Conservation (phyloP, 2,797 vertebrate species). For the Sciaenops ocellatus region DNA sequence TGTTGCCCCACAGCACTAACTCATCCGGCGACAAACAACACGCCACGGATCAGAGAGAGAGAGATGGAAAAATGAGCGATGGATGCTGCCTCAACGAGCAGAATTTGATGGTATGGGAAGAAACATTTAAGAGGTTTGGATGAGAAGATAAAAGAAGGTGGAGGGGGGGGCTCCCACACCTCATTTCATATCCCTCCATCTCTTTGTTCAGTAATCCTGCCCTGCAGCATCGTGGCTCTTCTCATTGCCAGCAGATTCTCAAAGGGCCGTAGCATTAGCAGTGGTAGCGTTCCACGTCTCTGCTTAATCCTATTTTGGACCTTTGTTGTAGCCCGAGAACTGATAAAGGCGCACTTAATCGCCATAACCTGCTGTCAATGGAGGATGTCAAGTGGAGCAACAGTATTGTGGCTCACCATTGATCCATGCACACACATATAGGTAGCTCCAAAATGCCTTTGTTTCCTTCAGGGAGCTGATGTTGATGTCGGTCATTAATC, state of each 20-base stretch:
- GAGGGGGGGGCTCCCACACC: constrained; percentile 44
- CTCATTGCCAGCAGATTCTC: constrained; percentile 70
- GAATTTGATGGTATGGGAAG: constrained; percentile 37
- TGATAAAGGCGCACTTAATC: constrained; percentile 71
- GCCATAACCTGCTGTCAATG: constrained; percentile 58
- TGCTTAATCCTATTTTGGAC: constrained; percentile 74
- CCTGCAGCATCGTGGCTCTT: constrained; percentile 63
- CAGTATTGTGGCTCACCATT: constrained; percentile 29
- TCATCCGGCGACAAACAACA: constrained; percentile 47
- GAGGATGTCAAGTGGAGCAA: constrained; percentile 42
- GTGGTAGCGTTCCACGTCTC: constrained; percentile 67
- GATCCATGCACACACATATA: constrained; percentile 23
- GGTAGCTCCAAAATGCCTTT: constrained; percentile 24
- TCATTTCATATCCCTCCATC: constrained; percentile 70
- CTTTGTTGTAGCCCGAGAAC: constrained; percentile 67
- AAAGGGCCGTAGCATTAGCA: constrained; percentile 70
- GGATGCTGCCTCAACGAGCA: constrained; percentile 21
- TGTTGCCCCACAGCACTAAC: constrained; percentile 37
- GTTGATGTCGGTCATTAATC: constrained; percentile 56
- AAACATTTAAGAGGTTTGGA: constrained; percentile 51
- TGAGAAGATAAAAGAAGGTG: constrained; percentile 59
- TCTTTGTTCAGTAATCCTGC: constrained; percentile 80
- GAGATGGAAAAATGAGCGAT: neutral
- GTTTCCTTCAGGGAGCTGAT: constrained; percentile 37
- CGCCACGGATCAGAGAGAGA: constrained; percentile 18